These are phyloP conservation scores for Heliconius hewitsoni DNA, from an alignment of 1,140 invertebrate species.

Conservation along the genomic window DNA sequence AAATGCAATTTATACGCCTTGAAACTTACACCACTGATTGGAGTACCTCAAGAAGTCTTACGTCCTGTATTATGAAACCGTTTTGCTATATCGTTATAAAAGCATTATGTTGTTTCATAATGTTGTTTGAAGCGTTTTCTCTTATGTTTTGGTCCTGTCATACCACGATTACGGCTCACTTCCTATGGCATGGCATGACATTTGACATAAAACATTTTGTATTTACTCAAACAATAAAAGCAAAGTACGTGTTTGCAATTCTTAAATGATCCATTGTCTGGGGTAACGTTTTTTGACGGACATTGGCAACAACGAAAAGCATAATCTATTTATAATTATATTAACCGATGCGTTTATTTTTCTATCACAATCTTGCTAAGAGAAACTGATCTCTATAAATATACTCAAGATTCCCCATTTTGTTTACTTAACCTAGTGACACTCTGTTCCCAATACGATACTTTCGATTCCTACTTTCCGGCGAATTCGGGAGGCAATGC, in stretches of 20 bases:
- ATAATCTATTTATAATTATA: neutral
- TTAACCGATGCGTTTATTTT: neutral
- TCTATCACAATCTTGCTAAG: neutral
- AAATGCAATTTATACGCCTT: slow-evolving; percentile 14
- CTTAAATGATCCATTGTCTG: too few species aligned
- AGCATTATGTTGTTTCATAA: neutral
- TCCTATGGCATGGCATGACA: neutral
- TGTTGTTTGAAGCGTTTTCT: slow-evolving; percentile 15
- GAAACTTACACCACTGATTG: neutral
- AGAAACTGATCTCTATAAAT: neutral
- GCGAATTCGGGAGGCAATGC: too few species aligned
- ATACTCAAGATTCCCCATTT: neutral
- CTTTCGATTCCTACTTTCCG: too few species aligned
- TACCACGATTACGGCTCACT: neutral
- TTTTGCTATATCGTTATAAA: slow-evolving; percentile 18
- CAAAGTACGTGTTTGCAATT: too few species aligned
- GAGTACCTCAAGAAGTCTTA: slow-evolving; percentile 10
- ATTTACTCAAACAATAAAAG: too few species aligned
- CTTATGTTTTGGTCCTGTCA: slow-evolving; percentile 8
- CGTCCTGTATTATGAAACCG: slow-evolving; percentile 7
- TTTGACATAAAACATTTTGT: too few species aligned
- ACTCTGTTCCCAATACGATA: too few species aligned
- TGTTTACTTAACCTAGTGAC: too few species aligned
- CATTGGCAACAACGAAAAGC: too few species aligned
- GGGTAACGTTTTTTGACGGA: too few species aligned